Conservation (phyloP, 2,113 vertebrate genomes). For the Heptranchias perlo region DNA sequence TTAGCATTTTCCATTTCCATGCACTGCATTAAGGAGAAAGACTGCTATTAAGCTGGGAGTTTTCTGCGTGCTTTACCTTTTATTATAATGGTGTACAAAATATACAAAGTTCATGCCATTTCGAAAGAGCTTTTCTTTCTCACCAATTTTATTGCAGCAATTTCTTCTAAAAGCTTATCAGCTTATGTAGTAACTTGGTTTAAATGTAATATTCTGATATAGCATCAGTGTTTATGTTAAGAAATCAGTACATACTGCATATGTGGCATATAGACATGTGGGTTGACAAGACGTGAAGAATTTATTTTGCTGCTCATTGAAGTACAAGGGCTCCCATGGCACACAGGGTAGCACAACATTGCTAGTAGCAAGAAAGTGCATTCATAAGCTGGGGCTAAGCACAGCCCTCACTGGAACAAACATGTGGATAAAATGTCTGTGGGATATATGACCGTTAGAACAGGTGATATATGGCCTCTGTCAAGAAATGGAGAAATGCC, state of each 20-base stretch:
- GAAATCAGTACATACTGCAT: not conserved
- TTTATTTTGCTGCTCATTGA: not conserved
- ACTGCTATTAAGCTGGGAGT: not conserved
- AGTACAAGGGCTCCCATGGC: not conserved
- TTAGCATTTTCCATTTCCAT: conserved; percentile 82
- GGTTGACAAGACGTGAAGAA: not conserved
- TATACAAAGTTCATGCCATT: not conserved
- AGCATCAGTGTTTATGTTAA: not conserved
- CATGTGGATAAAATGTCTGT: not conserved
- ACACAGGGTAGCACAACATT: not conserved
- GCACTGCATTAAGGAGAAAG: conserved; percentile 53
- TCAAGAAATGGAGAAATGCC: not conserved
- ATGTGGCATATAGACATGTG: not conserved
- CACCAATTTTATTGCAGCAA: not conserved
- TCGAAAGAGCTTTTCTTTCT: not conserved
- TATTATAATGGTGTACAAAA: conserved; percentile 12
- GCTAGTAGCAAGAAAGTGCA: not conserved
- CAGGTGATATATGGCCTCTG: not conserved
- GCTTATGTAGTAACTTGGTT: not conserved
- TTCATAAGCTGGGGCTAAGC: not conserved
- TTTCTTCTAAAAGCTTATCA: not conserved
- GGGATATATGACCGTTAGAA: not conserved
- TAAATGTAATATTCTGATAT: not conserved
- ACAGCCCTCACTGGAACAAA: not conserved
- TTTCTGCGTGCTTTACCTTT: not conserved